Conservation (phyloP, 1,140 invertebrate species). For the Cepaea nemoralis region DNA sequence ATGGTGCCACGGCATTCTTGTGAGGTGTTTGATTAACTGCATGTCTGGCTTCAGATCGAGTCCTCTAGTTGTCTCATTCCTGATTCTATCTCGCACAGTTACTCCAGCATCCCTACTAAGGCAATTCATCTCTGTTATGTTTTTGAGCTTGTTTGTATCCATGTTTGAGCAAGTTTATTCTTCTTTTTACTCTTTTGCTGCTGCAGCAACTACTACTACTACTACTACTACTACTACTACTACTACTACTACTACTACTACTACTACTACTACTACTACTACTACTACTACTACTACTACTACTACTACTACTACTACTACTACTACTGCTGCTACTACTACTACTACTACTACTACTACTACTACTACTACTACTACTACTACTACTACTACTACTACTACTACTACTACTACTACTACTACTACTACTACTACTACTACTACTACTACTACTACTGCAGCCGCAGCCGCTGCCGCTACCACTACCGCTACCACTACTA, state of each 20-base stretch:
- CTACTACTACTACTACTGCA: background rate
- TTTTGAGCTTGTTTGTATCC: no score
- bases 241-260: constrained; percentile 9
- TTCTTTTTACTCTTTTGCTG: background rate
- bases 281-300: constrained; percentile 10
- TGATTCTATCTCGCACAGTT: no score
- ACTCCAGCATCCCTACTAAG: no score
- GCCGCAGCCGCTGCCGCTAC: background rate
- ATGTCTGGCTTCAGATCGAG: no score
- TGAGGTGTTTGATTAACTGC: no score
- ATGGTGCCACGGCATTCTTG: no score
- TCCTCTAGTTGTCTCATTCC: no score
- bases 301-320: background rate
- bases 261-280: constrained; percentile 2
- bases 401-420: constrained; percentile 15
- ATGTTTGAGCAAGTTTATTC: no score
- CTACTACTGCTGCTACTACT: background rate
- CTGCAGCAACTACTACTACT: background rate
- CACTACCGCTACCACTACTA: constrained; percentile 15
- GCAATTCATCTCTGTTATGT: no score
- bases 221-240: constrained; percentile 1
- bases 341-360: constrained; percentile 9
- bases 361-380: constrained; percentile 7
- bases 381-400: constrained; percentile 10
- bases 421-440: constrained; percentile 1